Conservation (phyloP, 2,797 vertebrate species). For the Cetoscarus ocellatus region DNA sequence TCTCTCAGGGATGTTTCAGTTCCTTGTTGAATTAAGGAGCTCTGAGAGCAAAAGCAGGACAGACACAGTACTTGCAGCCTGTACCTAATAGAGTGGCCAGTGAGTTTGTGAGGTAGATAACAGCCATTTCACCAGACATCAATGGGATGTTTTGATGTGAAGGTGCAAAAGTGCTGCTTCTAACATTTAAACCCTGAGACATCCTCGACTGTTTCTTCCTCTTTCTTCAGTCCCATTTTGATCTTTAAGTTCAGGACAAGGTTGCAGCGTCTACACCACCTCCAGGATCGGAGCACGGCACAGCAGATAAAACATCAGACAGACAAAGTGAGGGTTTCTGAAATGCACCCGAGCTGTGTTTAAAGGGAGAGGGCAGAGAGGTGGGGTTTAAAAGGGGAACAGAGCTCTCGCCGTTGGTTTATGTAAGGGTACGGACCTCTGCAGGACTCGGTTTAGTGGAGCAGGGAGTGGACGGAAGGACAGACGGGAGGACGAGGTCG, state of each 20-base stretch:
- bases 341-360: slow-evolving; percentile 8
- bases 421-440: slow-evolving; percentile 21
- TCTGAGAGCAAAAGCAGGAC: no score
- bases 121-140: background rate
- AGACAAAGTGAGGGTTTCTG: slow-evolving; percentile 3
- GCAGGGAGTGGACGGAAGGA: slow-evolving; percentile 8
- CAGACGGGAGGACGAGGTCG: slow-evolving; percentile 37
- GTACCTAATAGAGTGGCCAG: no score
- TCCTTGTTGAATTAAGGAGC: no score
- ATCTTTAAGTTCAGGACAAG: slow-evolving; percentile 28
- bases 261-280: slow-evolving; percentile 1
- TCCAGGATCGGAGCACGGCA: background rate
- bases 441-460: slow-evolving; percentile 27
- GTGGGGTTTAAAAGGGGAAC: slow-evolving; percentile 15
- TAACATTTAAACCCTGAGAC: slow-evolving; percentile 23
- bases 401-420: slow-evolving; percentile 31
- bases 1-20: no score
- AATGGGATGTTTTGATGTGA: background rate
- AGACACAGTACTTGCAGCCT: no score
- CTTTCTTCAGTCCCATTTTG: background rate
- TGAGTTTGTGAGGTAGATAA: no score
- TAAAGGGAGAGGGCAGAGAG: slow-evolving; percentile 10
- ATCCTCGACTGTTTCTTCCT: background rate
- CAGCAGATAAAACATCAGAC: background rate
- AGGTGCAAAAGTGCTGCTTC: slow-evolving; percentile 10